Conservation (phyloP, 2,797 vertebrate genomes). For the Tapera naevia region DNA sequence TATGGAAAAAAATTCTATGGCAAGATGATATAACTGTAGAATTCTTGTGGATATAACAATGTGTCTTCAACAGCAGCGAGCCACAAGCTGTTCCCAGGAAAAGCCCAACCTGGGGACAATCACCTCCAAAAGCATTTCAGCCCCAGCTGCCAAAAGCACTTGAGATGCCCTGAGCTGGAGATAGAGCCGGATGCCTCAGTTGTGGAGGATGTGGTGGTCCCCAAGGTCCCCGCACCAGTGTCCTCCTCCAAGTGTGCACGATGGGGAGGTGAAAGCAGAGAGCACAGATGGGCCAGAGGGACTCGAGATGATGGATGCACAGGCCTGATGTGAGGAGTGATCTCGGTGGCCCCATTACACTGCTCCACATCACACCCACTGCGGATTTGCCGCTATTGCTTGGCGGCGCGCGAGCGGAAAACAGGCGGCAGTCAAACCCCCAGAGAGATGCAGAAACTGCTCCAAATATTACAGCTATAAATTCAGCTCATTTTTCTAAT, state of each 20-base stretch:
- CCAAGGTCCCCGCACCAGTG: accelerated
- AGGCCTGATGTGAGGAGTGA: not conserved
- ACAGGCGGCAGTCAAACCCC: not conserved
- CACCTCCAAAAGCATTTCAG: not conserved
- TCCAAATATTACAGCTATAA: conserved; percentile 31
- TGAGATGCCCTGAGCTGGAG: not conserved
- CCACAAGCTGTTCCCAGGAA: not conserved
- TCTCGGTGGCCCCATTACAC: accelerated
- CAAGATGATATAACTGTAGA: accelerated
- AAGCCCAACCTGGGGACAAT: not conserved
- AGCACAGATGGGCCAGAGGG: not conserved
- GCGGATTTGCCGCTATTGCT: not conserved
- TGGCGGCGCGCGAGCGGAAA: not conserved
- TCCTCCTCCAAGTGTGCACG: accelerated
- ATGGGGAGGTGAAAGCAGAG: not conserved
- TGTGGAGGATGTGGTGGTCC: accelerated
- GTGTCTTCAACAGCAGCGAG: not conserved
- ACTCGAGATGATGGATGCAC: not conserved
- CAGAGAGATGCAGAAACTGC: not conserved
- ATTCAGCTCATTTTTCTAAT: not conserved
- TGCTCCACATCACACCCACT: accelerated
- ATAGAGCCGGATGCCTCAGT: accelerated
- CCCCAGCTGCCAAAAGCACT: not conserved
- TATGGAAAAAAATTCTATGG: not conserved
- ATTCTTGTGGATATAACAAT: not conserved